Evolutionary conservation across 2,888 invertebrate species (phyloP).

Genomic region (Dryadula phaetusa): DNA sequence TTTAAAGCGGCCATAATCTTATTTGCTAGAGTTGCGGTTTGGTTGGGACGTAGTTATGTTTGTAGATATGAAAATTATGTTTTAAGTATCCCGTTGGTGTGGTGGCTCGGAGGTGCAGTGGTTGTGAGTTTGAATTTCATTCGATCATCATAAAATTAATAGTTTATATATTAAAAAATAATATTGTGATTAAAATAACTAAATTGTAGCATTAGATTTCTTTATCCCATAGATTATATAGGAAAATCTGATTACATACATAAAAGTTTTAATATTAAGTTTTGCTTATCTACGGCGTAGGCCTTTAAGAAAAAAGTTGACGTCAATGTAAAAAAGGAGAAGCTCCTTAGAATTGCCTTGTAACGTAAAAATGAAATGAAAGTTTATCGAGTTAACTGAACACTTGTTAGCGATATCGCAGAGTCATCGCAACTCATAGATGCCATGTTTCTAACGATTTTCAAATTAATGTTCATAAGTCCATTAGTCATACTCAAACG

Average conservation of each 20-base stretch:
- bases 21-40: conserved; percentile 20
- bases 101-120: not conserved
- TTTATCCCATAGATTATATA: too few relatives aligned
- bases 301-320: too few relatives aligned
- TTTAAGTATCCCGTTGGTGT: not conserved
- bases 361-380: not conserved
- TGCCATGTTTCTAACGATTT: conserved; percentile 22
- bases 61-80: not conserved
- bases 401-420: conserved; percentile 24
- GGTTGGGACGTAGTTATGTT: not conserved
- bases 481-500: conserved; percentile 28
- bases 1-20: conserved; percentile 28
- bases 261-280: too few relatives aligned
- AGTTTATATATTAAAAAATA: too few relatives aligned
- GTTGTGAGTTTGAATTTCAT: not conserved
- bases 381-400: conserved; percentile 9
- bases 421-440: conserved; percentile 20
- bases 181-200: too few relatives aligned
- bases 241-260: too few relatives aligned
- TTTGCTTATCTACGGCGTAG: too few relatives aligned
- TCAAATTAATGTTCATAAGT: conserved; percentile 22
- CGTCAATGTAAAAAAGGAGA: not conserved
- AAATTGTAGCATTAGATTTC: too few relatives aligned
- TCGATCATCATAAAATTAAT: too few relatives aligned
- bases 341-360: not conserved